These are phyloP conservation scores for Drosophila sordidapex DNA, from an alignment of 2,888 invertebrate genomes.

Conservation along the genomic window DNA sequence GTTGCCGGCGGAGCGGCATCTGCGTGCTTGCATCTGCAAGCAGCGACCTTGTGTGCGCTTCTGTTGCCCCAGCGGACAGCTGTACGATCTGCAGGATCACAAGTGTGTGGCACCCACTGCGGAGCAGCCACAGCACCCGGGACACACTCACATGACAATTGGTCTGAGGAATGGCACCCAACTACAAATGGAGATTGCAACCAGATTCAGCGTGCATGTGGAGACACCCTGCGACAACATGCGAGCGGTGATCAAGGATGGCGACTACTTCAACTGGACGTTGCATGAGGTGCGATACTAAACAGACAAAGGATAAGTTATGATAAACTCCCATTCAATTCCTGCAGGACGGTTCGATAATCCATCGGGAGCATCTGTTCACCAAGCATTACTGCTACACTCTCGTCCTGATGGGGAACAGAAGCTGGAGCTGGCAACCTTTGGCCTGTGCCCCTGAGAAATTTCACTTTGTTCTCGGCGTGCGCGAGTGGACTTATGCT, in stretches of 20 bases:
- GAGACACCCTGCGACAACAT: slow-evolving; percentile 76
- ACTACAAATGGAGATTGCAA: slow-evolving; percentile 31
- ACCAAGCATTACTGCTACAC: slow-evolving; percentile 77
- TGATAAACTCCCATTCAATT: not conserved
- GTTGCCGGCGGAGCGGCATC: slow-evolving; percentile 66
- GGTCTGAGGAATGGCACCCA: slow-evolving; percentile 58
- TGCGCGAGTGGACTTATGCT: slow-evolving; percentile 81
- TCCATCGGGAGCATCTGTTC: slow-evolving; percentile 63
- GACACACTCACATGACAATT: slow-evolving; percentile 49
- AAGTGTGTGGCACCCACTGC: slow-evolving; percentile 35
- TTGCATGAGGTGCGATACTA: slow-evolving; percentile 55
- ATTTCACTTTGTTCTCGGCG: slow-evolving; percentile 71
- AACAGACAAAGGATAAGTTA: too few relatives aligned
- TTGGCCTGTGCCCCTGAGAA: slow-evolving; percentile 74
- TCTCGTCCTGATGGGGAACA: slow-evolving; percentile 44
- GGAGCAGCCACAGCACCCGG: slow-evolving; percentile 7
- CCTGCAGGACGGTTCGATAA: slow-evolving; percentile 72
- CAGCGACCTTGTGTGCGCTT: slow-evolving; percentile 82
- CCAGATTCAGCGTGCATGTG: slow-evolving; percentile 63
- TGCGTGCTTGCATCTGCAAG: slow-evolving; percentile 83
- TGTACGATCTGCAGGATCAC: slow-evolving; percentile 60
- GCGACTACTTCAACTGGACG: slow-evolving; percentile 56
- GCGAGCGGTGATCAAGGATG: slow-evolving; percentile 59
- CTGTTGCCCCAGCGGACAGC: slow-evolving; percentile 77
- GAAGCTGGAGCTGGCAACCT: slow-evolving; percentile 81